Conservation (phyloP, 1,140 invertebrate species). For the Sweltsa coloradensis region DNA sequence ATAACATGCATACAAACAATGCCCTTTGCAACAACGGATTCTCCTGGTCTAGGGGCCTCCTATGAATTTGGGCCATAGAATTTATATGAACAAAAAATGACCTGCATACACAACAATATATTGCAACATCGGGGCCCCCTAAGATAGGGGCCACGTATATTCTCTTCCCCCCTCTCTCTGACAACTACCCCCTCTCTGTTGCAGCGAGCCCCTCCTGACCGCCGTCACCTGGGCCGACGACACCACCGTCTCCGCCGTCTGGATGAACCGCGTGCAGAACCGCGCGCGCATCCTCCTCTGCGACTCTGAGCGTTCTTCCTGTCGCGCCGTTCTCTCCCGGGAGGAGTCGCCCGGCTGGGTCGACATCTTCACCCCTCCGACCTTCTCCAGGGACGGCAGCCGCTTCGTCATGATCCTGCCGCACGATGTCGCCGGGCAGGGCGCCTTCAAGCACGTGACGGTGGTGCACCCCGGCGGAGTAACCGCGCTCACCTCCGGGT, state of each 20-base stretch:
- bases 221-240: slow-evolving; percentile 51
- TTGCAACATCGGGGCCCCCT: no score
- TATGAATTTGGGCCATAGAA: no score
- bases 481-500: slow-evolving; percentile 33
- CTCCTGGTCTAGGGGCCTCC: no score
- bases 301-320: slow-evolving; percentile 39
- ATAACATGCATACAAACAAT: no score
- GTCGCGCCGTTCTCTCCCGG: slow-evolving; percentile 36
- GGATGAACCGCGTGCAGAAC: slow-evolving; percentile 56
- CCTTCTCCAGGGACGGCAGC: slow-evolving; percentile 40
- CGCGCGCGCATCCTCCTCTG: slow-evolving; percentile 51
- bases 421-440: slow-evolving; percentile 32
- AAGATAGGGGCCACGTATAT: no score
- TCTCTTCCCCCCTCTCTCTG: no score
- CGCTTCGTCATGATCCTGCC: slow-evolving; percentile 43
- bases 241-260: slow-evolving; percentile 44
- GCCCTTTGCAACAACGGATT: no score
- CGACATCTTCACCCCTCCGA: slow-evolving; percentile 41
- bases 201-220: slow-evolving; percentile 46
- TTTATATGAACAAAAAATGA: no score
- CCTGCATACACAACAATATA: no score
- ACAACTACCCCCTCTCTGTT: no score
- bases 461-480: slow-evolving; percentile 37
- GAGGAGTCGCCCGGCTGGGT: slow-evolving; percentile 48
- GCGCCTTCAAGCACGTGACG: slow-evolving; percentile 52